Base-by-base conservation (phyloP, 2,888 invertebrate species). In the Notodonta ziczac region DNA sequence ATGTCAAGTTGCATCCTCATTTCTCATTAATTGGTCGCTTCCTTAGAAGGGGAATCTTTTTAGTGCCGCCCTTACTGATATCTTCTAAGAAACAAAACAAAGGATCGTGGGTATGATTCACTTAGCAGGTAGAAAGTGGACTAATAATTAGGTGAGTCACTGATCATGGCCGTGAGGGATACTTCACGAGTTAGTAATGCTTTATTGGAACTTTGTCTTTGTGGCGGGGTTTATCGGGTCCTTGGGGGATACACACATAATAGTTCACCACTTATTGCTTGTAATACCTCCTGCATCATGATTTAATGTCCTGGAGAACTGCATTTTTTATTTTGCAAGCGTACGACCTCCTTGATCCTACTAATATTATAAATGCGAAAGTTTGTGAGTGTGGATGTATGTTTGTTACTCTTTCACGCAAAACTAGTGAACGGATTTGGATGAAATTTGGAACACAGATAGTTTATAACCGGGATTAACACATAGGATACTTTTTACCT, bases 71-170 rank as follows among this genome's bases (percentile, higher is more conserved):
- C 13, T 42, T 24, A 51, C 16, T 32, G 24, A 24, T 10, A 55
- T 57, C 42, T 74, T 70, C 61, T 46, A 48, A 35, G 66, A 70
- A 74, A 12, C 16, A 24, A 58, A 68, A 74, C 64, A 70, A 74
- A 73, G 66, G 16, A 56, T 52, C 42, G 56, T n/a, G 24, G 14
- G 32, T 12, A 50, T 68, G 66, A 69, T 40, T 65, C 63, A 70
- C 55, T 32, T 14, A 54, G 2, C 46, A 54, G 50, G 48, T 42
- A 24, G 55, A 55, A 55, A 55, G 55, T 40, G 5, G 8, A 24
- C 24, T 24, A 24, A 16, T 53, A 55, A 55, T 55, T 55, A 55
- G 55, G 40, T 55, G 55, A 55, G 14, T 55, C 55, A 55, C 14
- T 32, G 53, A 40, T 40, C 10, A 40, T 13, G 35, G 32, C 35